phyloP scores from a whole-genome alignment of 30 jellyfish, hydroid and myxozoan species.

The Cassiopea andromeda region DNA sequence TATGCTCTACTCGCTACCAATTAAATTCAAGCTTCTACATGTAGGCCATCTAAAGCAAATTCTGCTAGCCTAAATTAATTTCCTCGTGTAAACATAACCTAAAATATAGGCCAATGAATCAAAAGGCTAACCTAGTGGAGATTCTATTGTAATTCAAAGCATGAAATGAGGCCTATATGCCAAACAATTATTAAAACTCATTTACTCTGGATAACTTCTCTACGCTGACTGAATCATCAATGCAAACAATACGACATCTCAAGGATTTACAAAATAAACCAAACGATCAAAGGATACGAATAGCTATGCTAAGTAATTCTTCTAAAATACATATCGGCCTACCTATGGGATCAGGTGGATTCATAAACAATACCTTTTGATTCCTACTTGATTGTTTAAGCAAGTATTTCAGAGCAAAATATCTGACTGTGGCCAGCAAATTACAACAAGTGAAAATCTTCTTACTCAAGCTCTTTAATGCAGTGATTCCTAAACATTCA shows the following conservation, averaged over 20 bases:
- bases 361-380: constrained; percentile 3
- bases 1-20: no score
- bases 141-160: not conserved
- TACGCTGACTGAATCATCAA: constrained; percentile 44
- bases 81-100: no score
- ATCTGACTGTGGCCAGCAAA: not conserved
- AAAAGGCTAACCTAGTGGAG: not conserved
- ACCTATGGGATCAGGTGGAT: constrained; percentile 39
- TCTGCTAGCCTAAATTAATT: no score
- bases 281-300: not conserved
- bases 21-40: no score
- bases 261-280: constrained; percentile 39
- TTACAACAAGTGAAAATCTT: no score
- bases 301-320: constrained; percentile 29
- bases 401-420: not conserved
- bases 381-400: constrained; percentile 26
- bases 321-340: constrained; percentile 15
- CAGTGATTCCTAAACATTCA: no score
- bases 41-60: no score
- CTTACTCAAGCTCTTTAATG: no score
- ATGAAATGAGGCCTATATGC: not conserved
- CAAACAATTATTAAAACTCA: not conserved
- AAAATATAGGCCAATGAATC: no score
- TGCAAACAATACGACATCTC: constrained; percentile 29
- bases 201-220: not conserved